Percentiles rank a stretch among this genome's conserved stretches.
These are phyloP conservation scores for Eumacrocentrus americanus DNA, from an alignment of 2,888 invertebrate species.

Conservation along the genomic window DNA sequence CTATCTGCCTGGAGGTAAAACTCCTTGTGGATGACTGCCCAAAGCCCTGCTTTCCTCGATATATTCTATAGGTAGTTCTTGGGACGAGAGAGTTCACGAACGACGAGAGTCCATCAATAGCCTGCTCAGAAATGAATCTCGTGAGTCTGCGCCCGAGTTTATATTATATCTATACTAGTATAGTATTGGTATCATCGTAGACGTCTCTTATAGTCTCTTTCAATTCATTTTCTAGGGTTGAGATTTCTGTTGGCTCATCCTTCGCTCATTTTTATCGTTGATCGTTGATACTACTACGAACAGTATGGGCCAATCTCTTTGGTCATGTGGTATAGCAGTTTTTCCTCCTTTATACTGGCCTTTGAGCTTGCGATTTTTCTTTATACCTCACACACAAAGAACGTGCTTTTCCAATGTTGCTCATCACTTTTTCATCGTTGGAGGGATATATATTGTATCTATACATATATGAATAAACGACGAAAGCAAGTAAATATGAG, in stretches of 20 bases:
- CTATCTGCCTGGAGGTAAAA: background rate
- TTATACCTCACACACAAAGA: background rate
- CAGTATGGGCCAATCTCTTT: background rate
- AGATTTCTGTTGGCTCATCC: background rate
- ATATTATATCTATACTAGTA: background rate
- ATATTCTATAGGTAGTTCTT: background rate
- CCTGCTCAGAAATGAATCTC: background rate
- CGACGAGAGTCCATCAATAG: background rate
- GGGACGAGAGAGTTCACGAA: background rate
- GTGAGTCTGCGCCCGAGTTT: background rate
- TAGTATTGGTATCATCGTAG: too few species aligned
- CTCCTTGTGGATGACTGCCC: background rate
- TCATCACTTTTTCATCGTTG: background rate
- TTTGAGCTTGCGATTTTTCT: background rate
- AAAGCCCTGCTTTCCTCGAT: background rate
- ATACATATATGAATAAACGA: background rate
- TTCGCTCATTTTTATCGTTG: background rate
- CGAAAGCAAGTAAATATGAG: background rate
- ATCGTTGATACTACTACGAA: background rate
- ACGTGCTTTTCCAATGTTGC: background rate
- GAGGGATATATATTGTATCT: background rate
- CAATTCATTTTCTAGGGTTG: background rate
- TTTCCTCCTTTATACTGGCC: background rate
- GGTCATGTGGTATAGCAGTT: background rate
- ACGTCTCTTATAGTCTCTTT: background rate